Evolutionary conservation across 2,888 invertebrate species (phyloP).

Genomic region (Noctua fimbriata): DNA sequence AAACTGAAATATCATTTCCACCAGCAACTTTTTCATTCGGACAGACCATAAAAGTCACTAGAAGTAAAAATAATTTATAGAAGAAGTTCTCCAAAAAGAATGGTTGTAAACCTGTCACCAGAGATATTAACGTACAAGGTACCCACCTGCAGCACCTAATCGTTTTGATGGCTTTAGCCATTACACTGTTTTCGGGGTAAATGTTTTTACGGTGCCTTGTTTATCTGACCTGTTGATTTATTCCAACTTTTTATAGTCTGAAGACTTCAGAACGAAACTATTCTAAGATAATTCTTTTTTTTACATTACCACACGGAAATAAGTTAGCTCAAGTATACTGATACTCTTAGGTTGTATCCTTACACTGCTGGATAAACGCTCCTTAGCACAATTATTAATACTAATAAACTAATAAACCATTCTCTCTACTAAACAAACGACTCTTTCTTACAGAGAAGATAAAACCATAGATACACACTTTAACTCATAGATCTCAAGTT

Average conservation of each 20-base stretch:
- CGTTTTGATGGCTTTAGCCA: conserved; percentile 16
- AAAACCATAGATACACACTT: too few species aligned
- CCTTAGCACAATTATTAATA: too few species aligned
- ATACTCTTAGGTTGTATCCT: neutral
- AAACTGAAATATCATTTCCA: neutral
- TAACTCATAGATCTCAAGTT: too few species aligned
- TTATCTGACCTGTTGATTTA: conserved; percentile 34
- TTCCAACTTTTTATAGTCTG: neutral
- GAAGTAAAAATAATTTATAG: conserved; percentile 39
- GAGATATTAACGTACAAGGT: conserved; percentile 17
- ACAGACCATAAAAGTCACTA: conserved; percentile 15
- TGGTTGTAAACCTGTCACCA: conserved; percentile 31
- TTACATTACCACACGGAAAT: neutral
- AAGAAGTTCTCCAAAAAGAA: conserved; percentile 34
- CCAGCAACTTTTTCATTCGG: neutral
- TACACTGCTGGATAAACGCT: too few species aligned
- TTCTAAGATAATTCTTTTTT: neutral
- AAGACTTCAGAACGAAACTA: too few species aligned
- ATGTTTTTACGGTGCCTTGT: conserved; percentile 10
- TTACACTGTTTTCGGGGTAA: conserved; percentile 20
- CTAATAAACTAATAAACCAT: neutral
- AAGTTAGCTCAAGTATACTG: neutral
- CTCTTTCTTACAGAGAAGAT: neutral
- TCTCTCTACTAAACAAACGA: neutral
- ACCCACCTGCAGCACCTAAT: conserved; percentile 5